phyloP scores from a whole-genome alignment of 2,113 vertebrate genomes.

The Bubo bubo region DNA sequence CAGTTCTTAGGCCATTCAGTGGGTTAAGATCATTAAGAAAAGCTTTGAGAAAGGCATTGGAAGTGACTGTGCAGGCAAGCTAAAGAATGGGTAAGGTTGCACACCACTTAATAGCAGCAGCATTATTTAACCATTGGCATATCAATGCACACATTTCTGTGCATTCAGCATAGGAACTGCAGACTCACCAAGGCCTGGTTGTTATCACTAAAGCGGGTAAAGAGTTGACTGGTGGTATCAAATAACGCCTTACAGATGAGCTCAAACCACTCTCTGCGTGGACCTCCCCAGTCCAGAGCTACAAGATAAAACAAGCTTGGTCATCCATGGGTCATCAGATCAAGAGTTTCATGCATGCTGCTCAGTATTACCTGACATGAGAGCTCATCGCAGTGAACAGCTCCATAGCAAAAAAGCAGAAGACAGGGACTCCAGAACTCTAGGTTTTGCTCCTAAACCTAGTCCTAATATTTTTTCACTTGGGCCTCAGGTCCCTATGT shows the following conservation, averaged over 20 bases:
- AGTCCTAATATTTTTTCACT: background rate
- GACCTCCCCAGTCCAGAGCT: slow-evolving; percentile 98
- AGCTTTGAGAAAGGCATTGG: background rate
- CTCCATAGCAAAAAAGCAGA: background rate
- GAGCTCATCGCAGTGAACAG: background rate
- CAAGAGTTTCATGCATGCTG: background rate
- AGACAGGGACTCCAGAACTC: background rate
- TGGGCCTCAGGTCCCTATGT: background rate
- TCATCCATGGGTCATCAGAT: background rate
- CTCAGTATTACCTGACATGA: background rate
- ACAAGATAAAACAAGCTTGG: slow-evolving; percentile 44
- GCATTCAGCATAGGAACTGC: background rate
- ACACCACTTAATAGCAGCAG: background rate
- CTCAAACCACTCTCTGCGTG: slow-evolving; percentile 97
- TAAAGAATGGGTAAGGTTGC: background rate
- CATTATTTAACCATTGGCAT: background rate
- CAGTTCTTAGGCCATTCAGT: background rate
- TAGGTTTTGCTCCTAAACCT: background rate
- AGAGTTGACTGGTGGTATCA: slow-evolving; percentile 93
- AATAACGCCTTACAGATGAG: slow-evolving; percentile 94
- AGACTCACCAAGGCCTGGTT: slow-evolving; percentile 93
- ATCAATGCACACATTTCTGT: background rate
- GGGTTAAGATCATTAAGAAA: background rate
- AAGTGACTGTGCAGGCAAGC: background rate
- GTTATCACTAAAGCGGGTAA: slow-evolving; percentile 94